These are phyloP conservation scores for Chrysodeixis includens DNA, from an alignment of 2,888 invertebrate species.

Conservation along the genomic window DNA sequence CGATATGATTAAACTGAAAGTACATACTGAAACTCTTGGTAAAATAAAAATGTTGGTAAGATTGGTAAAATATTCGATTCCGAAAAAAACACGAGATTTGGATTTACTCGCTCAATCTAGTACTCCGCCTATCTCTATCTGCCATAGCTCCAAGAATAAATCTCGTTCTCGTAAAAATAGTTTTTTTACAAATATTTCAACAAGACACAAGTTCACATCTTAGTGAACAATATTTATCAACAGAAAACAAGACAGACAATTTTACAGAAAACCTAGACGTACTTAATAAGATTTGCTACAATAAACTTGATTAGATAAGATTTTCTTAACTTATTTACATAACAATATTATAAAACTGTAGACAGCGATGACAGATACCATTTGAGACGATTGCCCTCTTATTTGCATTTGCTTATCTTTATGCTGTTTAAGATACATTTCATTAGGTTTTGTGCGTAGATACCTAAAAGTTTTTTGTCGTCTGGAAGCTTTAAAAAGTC, in stretches of 20 bases:
- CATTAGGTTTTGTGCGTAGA: neutral
- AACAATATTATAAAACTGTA: neutral
- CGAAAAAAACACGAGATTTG: too few species aligned
- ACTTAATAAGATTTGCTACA: neutral
- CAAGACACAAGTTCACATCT: neutral
- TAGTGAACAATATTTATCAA: neutral
- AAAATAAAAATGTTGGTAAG: too few species aligned
- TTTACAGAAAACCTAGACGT: neutral
- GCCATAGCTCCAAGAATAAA: neutral
- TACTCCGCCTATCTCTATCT: neutral
- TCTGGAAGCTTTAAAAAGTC: too few species aligned
- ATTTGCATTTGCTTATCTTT: slow-evolving; percentile 1
- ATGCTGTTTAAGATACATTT: neutral
- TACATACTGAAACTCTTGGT: too few species aligned
- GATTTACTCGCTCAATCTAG: too few species aligned
- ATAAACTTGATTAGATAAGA: slow-evolving; percentile 1
- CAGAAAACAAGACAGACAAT: neutral
- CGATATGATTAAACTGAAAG: too few species aligned
- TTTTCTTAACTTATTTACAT: neutral
- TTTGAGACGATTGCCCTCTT: neutral
- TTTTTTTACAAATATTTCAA: neutral
- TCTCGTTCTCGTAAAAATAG: neutral
- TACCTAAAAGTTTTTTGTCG: too few species aligned
- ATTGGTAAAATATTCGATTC: too few species aligned
- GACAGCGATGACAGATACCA: slow-evolving; percentile 3